Evolutionary conservation across 2,888 invertebrate genomes (phyloP), one percentile per base, ranked within the genome.

Genomic region (Amphipoea oculea): DNA sequence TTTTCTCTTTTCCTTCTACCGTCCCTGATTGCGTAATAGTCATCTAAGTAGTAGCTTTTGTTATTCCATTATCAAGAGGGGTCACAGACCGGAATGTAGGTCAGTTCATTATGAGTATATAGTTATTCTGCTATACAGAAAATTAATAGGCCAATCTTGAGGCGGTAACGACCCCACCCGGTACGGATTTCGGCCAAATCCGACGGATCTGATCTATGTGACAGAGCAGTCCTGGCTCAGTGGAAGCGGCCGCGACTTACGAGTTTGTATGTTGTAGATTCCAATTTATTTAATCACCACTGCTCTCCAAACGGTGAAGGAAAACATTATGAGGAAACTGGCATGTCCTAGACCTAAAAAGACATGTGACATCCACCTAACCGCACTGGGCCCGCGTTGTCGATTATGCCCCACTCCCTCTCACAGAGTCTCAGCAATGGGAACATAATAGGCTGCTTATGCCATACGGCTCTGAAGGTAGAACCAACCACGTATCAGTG

Each of bases 1-100:
- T 83, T 81, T 71, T 71, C 66, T 29, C 23, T 70, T 76, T 40
- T 72, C 45, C 62, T 51, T 62, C 71, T 48, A 51, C 20, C 23
- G 14, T 51, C 42, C 14, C 23, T 86, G 69, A 81, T 76, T 76
- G 60, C 62, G 62, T 78, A 62, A 83, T 83, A 69, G 54, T 40
- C 85, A 48, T 84, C 36, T 65, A 29, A 73, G 60, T 63, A 29
- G 62, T 14, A 66, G 62, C 42, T 51, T 14, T 36, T 67, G 45
- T 67, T 57, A 73, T 81, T 1, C 36, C 54, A 57, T n/a, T 67
- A 57, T 42, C 42, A 36, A 9, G n/a, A n/a, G 0, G 54, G 71
- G 36, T 65, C 75, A 74, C n/a, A 42, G 14, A 29, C 36, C 45
- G 54, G 9, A 48, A 85, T 81, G 40, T 85, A 63, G 85, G 80